Percentiles rank a stretch among this genome's conserved stretches.
Conservation (phyloP, 2,113 vertebrate genomes). For the Ceyx cyanopectus region DNA sequence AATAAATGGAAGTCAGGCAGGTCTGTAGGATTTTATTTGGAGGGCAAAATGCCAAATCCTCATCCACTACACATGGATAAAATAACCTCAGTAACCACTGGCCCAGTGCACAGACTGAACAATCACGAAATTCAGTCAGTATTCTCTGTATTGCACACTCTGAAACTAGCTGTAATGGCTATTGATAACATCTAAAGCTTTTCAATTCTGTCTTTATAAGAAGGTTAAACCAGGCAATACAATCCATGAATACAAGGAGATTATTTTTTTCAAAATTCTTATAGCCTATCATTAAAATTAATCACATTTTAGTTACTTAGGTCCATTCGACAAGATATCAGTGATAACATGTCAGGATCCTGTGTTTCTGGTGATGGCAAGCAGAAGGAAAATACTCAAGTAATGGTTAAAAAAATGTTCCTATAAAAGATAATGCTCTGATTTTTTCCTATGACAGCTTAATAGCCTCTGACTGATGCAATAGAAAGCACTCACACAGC, state of each 20-base stretch:
- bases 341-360: not conserved
- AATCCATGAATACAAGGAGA: conserved; percentile 2
- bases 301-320: not conserved
- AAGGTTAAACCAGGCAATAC: conserved; percentile 6
- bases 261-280: conserved; percentile 9
- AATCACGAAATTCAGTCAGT: not conserved
- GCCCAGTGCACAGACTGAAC: not conserved
- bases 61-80: not conserved
- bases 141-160: not conserved
- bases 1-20: not conserved
- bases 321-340: not conserved
- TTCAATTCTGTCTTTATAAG: not conserved
- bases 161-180: not conserved
- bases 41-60: not conserved
- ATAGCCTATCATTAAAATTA: not conserved
- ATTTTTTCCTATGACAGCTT: not conserved
- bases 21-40: not conserved
- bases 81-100: not conserved
- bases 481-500: not conserved
- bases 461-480: not conserved
- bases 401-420: not conserved
- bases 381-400: not conserved
- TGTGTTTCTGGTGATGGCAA: not conserved
- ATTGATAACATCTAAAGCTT: conserved; percentile 6
- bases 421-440: not conserved